phyloP scores from a whole-genome alignment of 2,888 invertebrate genomes.

The Stenolophus ochropezus region DNA sequence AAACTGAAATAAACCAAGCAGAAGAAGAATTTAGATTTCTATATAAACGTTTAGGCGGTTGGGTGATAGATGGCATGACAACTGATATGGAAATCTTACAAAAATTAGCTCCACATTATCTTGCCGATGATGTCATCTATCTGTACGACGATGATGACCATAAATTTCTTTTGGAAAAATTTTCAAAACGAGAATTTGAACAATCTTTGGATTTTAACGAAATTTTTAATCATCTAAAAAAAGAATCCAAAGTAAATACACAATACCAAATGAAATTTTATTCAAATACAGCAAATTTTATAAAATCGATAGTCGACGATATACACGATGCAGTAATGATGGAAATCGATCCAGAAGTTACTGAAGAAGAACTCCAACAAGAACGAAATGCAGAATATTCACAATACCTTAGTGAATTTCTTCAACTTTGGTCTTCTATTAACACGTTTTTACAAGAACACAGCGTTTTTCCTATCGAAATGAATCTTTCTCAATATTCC shows the following conservation, averaged over 20 bases:
- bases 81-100: slow-evolving; percentile 74
- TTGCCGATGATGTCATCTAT: slow-evolving; percentile 77
- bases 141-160: slow-evolving; percentile 75
- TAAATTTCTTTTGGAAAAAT: slow-evolving; percentile 69
- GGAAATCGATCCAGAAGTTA: slow-evolving; percentile 50
- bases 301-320: slow-evolving; percentile 6
- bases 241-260: neutral
- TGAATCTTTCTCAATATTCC: slow-evolving; percentile 67
- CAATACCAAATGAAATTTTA: neutral
- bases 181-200: slow-evolving; percentile 64
- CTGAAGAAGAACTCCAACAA: neutral
- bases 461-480: slow-evolving; percentile 64
- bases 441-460: slow-evolving; percentile 62
- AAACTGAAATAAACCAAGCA: slow-evolving; percentile 69
- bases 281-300: neutral
- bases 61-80: slow-evolving; percentile 79
- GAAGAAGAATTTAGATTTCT: slow-evolving; percentile 70
- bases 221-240: slow-evolving; percentile 65
- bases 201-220: slow-evolving; percentile 66
- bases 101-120: slow-evolving; percentile 72
- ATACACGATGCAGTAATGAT: slow-evolving; percentile 18
- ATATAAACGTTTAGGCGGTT: slow-evolving; percentile 73
- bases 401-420: slow-evolving; percentile 64
- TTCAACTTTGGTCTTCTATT: slow-evolving; percentile 65
- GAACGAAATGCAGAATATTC: slow-evolving; percentile 59